These are phyloP conservation scores for Osmerus mordax DNA, from an alignment of 2,113 vertebrate species.

Conservation along the genomic window DNA sequence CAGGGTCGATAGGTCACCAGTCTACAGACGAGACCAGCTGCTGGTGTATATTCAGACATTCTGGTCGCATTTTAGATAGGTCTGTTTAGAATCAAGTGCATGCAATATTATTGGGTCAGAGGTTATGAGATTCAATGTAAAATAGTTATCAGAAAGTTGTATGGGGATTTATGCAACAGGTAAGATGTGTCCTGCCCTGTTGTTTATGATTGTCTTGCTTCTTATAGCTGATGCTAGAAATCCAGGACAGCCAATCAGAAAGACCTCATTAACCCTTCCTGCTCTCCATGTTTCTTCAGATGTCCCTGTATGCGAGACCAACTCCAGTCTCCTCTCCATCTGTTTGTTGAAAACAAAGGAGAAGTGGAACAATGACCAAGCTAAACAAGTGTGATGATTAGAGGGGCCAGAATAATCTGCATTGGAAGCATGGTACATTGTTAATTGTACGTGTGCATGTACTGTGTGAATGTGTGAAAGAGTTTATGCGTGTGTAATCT, in stretches of 20 bases:
- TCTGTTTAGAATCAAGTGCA: no score
- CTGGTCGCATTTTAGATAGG: conserved; percentile 26
- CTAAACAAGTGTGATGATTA: conserved; percentile 1
- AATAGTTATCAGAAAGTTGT: not conserved
- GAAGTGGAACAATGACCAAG: conserved; percentile 3
- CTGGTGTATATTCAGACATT: conserved; percentile 51
- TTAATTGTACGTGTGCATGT: not conserved
- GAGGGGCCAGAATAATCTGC: not conserved
- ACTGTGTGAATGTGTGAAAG: not conserved
- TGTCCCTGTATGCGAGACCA: conserved; percentile 14
- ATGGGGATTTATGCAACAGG: no score
- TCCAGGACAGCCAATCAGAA: not conserved
- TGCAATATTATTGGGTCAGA: not conserved
- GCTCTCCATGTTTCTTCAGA: conserved; percentile 7
- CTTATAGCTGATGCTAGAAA: not conserved
- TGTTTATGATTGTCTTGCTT: not conserved
- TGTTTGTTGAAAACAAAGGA: conserved; percentile 10
- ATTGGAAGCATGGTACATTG: not conserved
- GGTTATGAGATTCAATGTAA: conserved; percentile 25
- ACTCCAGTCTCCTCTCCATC: conserved; percentile 24
- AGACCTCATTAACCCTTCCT: conserved; percentile 7
- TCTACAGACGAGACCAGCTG: conserved; percentile 48
- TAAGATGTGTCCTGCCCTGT: not conserved
- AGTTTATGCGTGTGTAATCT: conserved; percentile 28
- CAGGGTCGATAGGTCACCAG: not conserved